Percentiles rank a stretch among this genome's conserved stretches.
phyloP scores from a whole-genome alignment of 2,113 vertebrate species.

The Paralichthys olivaceus region DNA sequence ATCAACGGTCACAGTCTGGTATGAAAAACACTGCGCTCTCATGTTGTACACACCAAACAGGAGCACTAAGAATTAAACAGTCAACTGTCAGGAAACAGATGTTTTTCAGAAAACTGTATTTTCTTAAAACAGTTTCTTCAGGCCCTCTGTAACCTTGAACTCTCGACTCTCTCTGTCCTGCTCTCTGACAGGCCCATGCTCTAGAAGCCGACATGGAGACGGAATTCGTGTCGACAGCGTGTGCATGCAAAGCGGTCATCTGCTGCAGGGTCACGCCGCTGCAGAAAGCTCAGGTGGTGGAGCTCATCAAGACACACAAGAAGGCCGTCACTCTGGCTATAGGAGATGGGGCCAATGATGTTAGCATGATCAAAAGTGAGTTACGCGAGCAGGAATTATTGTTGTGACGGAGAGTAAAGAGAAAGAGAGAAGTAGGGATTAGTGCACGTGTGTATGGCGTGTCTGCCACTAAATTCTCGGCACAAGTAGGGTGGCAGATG shows the following conservation, averaged over 20 bases:
- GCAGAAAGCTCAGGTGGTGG: conserved; percentile 96
- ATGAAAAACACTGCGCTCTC: conserved; percentile 46
- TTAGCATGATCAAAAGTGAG: conserved; percentile 99
- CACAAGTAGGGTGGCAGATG: conserved; percentile 2
- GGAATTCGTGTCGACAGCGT: conserved; percentile 92
- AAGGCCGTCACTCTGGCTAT: conserved; percentile 94
- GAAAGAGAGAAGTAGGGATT: conserved; percentile 8
- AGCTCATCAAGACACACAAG: conserved; percentile 94
- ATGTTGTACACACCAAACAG: not conserved
- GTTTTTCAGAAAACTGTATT: not conserved
- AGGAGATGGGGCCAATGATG: conserved; percentile 93
- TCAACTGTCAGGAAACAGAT: conserved; percentile 27
- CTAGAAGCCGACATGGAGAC: conserved; percentile 95
- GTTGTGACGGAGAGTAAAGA: not conserved
- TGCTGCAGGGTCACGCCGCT: conserved; percentile 95
- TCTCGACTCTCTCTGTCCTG: not conserved
- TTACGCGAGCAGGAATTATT: not conserved
- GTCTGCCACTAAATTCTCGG: conserved; percentile 41
- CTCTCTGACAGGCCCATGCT: conserved; percentile 86
- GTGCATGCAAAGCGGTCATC: conserved; percentile 92
- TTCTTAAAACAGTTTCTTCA: not conserved
- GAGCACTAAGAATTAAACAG: not conserved
- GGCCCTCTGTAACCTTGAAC: not conserved
- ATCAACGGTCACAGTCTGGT: conserved; percentile 96
- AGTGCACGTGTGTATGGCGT: not conserved